phyloP scores from a whole-genome alignment of 1,140 invertebrate genomes.

The Antheraea mylitta region DNA sequence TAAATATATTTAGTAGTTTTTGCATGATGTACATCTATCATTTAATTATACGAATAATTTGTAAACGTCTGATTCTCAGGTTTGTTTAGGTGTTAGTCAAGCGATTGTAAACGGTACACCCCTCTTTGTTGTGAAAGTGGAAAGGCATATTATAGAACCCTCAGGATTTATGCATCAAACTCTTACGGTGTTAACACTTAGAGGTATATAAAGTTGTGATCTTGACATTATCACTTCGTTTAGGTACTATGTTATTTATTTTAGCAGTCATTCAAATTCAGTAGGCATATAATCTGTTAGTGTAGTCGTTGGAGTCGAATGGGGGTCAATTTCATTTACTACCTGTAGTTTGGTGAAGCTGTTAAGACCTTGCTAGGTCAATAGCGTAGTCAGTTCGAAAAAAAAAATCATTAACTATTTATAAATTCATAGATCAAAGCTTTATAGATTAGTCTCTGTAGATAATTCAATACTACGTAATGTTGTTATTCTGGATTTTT shows the following conservation, averaged over 20 bases:
- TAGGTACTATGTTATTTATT: background rate
- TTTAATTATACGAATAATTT: background rate
- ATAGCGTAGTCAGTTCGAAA: too few species aligned
- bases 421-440: too few species aligned
- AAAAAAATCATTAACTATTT: too few species aligned
- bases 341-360: too few species aligned
- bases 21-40: too few species aligned
- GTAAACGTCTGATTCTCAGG: slow-evolving; percentile 29
- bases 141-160: slow-evolving; percentile 78
- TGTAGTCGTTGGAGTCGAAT: too few species aligned
- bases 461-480: background rate
- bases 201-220: slow-evolving; percentile 43
- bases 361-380: too few species aligned
- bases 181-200: slow-evolving; percentile 69
- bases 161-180: slow-evolving; percentile 74
- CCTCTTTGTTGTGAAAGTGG: slow-evolving; percentile 75
- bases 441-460: too few species aligned
- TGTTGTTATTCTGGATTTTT: background rate
- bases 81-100: slow-evolving; percentile 65
- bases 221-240: background rate
- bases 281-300: too few species aligned
- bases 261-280: too few species aligned
- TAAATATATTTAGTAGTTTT: too few species aligned
- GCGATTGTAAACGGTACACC: slow-evolving; percentile 70
- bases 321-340: too few species aligned